A percentile compares a stretch with the other conserved stretches of the same genome.
Conservation (phyloP, 2,797 vertebrate genomes). For the Clamator glandarius region DNA sequence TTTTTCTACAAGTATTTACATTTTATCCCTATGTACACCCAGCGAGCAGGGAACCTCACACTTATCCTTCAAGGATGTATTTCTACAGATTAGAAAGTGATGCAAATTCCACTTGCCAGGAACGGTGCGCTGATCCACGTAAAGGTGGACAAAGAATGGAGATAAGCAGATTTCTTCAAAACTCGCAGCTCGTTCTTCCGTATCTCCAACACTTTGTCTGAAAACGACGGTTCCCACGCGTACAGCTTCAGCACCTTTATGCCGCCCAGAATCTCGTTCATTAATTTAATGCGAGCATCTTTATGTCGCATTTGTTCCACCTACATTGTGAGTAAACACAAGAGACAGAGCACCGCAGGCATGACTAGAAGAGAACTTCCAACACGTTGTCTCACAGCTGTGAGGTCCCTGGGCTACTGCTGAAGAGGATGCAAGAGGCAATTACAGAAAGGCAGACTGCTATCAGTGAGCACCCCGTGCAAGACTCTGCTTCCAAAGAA, state of each 20-base stretch:
- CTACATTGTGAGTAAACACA: slow-evolving; percentile 67
- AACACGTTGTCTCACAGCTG: not conserved
- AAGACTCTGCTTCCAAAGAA: not conserved
- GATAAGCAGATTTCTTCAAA: slow-evolving; percentile 85
- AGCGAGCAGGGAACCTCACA: not conserved
- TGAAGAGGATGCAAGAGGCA: not conserved
- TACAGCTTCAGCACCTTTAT: slow-evolving; percentile 98
- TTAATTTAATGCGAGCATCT: slow-evolving; percentile 92
- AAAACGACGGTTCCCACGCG: slow-evolving; percentile 94
- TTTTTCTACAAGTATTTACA: not conserved
- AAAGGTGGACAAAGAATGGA: slow-evolving; percentile 88
- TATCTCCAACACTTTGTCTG: slow-evolving; percentile 86
- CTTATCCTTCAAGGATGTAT: not conserved
- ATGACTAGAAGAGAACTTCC: not conserved
- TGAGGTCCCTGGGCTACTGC: not conserved
- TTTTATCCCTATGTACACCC: not conserved
- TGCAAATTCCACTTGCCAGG: slow-evolving; percentile 79
- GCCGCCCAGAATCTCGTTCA: slow-evolving; percentile 95
- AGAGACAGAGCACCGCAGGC: not conserved
- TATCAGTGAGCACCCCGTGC: not conserved
- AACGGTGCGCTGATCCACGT: slow-evolving; percentile 92
- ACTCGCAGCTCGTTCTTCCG: slow-evolving; percentile 88
- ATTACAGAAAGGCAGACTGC: not conserved
- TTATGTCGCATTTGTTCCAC: slow-evolving; percentile 93
- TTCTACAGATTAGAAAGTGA: not conserved